Evolutionary conservation across 1,140 invertebrate genomes (phyloP), one percentile per base, ranked within the genome.

Genomic region (Drosophila pectinifera): DNA sequence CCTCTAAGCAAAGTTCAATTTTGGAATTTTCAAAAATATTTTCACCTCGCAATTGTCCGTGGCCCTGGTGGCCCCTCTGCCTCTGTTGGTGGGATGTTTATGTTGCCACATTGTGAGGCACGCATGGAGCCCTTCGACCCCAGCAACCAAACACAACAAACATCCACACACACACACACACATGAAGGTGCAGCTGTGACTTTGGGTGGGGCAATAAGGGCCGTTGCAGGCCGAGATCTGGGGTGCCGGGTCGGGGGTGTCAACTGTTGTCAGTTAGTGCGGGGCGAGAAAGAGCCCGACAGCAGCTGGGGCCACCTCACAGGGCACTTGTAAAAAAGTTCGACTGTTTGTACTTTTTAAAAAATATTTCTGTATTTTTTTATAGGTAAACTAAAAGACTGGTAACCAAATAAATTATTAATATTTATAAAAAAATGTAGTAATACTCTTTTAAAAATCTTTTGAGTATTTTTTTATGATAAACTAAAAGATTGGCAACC

Each of bases 21-120:
- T 70, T 31, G 42, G 65, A 70, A 70, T 57, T 57, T 70, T 28
- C 34, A 28, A 39, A 70, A 70, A 70, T 70, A 70, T 70, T 48
- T 57, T 39, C 42, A 57, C 49, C 64, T 38, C 39, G 13, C 48
- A 13, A 20, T 38, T 51, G 64, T 39, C 41, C 43, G 31, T 69
- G 43, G 39, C 13, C n/a, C n/a, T 34, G 31, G 41, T 14, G 16
- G 4, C 26, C 20, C 4, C 28, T 58, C 55, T 62, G 53, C 43
- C 49, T 24, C 20, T 64, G 59, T 61, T 64, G 70, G 75, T 76
- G 79, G 67, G 39, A 84, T 88, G 84, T 89, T 88, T 88, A 88
- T 88, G 84, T 89, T 80, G 80, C 84, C 84, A 80, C 84, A 84
- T 63, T 69, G 59, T 62, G 57, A 61, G 68, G 79, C 69, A 86